phyloP scores from a whole-genome alignment of 2,888 invertebrate genomes.

The Melanotus villosus region DNA sequence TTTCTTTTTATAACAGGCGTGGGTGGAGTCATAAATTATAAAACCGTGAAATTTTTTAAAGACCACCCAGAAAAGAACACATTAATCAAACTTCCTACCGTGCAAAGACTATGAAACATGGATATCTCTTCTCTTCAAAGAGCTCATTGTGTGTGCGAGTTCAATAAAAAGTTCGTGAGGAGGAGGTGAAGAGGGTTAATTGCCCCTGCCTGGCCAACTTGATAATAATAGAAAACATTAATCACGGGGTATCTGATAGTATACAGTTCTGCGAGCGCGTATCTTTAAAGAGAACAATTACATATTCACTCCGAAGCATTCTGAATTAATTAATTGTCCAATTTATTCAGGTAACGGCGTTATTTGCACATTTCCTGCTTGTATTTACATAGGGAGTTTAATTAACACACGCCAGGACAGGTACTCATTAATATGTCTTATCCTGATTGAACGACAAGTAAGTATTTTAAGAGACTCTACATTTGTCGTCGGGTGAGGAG shows the following conservation, averaged over 20 bases:
- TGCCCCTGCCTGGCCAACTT: slow-evolving; percentile 20
- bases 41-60: slow-evolving; percentile 11
- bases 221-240: slow-evolving; percentile 26
- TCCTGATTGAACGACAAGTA: slow-evolving; percentile 5
- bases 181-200: slow-evolving; percentile 19
- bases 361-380: slow-evolving; percentile 15
- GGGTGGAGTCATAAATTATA: slow-evolving; percentile 19
- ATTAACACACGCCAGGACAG: slow-evolving; percentile 17
- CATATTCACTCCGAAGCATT: slow-evolving; percentile 10
- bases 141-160: slow-evolving; percentile 9
- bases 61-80: slow-evolving; percentile 18
- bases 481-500: neutral
- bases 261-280: slow-evolving; percentile 10
- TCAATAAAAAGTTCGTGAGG: slow-evolving; percentile 3
- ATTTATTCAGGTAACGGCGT: slow-evolving; percentile 21
- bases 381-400: slow-evolving; percentile 24
- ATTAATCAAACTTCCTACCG: slow-evolving; percentile 25
- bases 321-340: slow-evolving; percentile 26
- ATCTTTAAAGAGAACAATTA: slow-evolving; percentile 18
- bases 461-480: slow-evolving; percentile 6
- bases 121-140: slow-evolving; percentile 20
- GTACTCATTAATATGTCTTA: slow-evolving; percentile 14
- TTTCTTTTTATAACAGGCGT: slow-evolving; percentile 5
- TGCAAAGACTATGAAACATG: slow-evolving; percentile 1
- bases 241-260: slow-evolving; percentile 21